Evolutionary conservation across 2,113 vertebrate species (phyloP).

Genomic region (Platichthys flesus): DNA sequence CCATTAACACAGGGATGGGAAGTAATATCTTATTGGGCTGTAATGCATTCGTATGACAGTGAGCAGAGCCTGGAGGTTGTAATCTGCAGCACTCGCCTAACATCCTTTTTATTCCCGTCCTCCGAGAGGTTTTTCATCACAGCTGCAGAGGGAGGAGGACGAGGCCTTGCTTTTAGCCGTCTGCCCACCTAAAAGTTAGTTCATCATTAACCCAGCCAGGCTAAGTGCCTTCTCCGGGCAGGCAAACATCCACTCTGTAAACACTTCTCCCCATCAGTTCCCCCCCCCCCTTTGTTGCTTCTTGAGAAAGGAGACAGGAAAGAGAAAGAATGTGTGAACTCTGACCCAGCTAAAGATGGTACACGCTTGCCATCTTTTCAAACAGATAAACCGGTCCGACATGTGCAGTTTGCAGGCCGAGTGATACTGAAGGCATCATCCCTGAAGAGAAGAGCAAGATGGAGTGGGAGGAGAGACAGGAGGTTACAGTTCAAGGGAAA

Average conservation of each 20-base stretch:
- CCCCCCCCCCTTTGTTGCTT: conserved; percentile 41
- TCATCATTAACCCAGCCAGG: conserved; percentile 65
- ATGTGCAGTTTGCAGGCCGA: conserved; percentile 4
- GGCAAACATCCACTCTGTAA: conserved; percentile 69
- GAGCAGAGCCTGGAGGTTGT: conserved; percentile 6
- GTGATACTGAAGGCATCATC: conserved; percentile 46
- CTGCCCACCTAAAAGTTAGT: conserved; percentile 27
- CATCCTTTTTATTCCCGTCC: conserved; percentile 34
- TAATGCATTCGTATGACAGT: conserved; percentile 8
- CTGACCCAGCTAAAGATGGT: conserved; percentile 47
- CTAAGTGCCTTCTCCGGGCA: conserved; percentile 37
- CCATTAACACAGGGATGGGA: conserved; percentile 16
- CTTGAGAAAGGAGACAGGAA: conserved; percentile 14
- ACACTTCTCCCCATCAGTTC: conserved; percentile 58
- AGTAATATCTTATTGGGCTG: conserved; percentile 13
- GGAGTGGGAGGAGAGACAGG: conserved; percentile 42
- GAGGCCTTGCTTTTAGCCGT: conserved; percentile 23
- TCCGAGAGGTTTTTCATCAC: not conserved
- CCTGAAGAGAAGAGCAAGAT: not conserved
- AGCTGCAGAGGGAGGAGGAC: conserved; percentile 11
- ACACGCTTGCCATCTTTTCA: conserved; percentile 1
- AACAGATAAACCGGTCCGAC: conserved; percentile 3
- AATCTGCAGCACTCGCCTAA: conserved; percentile 39
- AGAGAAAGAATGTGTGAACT: conserved; percentile 45
- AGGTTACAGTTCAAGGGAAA: conserved; percentile 73